Evolutionary conservation across 2,888 invertebrate genomes (phyloP).

Genomic region (Danaus chrysippus): DNA sequence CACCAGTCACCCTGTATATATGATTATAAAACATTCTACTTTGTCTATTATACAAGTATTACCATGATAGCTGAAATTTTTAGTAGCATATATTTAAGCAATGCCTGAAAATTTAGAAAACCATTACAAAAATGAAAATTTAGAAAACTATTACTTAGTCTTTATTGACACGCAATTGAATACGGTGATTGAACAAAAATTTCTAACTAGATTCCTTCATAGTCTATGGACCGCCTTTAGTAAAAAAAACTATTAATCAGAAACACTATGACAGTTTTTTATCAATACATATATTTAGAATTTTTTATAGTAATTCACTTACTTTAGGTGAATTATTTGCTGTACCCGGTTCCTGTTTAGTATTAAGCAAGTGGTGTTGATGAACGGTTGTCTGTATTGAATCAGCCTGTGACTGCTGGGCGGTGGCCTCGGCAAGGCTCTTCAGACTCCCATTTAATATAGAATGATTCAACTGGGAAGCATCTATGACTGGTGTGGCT

Average conservation of each 20-base stretch:
- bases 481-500: constrained; percentile 70
- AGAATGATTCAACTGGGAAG: constrained; percentile 69
- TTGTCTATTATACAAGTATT: neutral
- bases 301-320: constrained; percentile 37
- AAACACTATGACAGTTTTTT: neutral
- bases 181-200: too few relatives aligned
- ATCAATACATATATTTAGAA: neutral
- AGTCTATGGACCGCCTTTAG: too few relatives aligned
- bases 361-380: constrained; percentile 72
- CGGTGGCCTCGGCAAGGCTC: constrained; percentile 59
- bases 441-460: constrained; percentile 67
- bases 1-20: too few relatives aligned
- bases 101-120: too few relatives aligned
- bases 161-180: too few relatives aligned
- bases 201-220: too few relatives aligned
- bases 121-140: too few relatives aligned
- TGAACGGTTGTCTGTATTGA: constrained; percentile 61
- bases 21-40: too few relatives aligned
- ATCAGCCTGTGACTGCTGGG: constrained; percentile 60
- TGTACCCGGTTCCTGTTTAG: constrained; percentile 80
- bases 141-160: too few relatives aligned
- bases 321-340: constrained; percentile 78
- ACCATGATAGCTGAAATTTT: neutral
- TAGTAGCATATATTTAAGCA: too few relatives aligned
- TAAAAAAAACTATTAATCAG: too few relatives aligned